Conservation (phyloP, 1,140 invertebrate species). For the Schlechtendalia chinensis region DNA sequence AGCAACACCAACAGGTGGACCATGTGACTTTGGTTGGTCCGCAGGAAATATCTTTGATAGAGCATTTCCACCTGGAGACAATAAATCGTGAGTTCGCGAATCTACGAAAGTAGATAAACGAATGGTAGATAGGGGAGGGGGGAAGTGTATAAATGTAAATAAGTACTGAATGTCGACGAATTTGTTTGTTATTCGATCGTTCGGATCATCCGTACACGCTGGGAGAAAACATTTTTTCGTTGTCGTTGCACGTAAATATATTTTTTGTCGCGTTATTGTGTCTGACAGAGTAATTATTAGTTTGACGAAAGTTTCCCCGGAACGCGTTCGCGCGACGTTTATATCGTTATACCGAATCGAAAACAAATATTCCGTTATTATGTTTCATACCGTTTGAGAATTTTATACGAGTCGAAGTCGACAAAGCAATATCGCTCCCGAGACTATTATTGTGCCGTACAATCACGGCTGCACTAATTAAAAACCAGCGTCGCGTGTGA, state of each 20-base stretch:
- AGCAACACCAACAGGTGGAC: constrained; percentile 77
- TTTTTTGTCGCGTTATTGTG: neutral
- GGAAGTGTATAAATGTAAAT: too few species aligned
- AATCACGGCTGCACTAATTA: constrained; percentile 4
- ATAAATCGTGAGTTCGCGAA: too few species aligned
- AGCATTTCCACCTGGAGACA: constrained; percentile 76
- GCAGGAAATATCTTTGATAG: constrained; percentile 88
- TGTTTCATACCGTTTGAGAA: too few species aligned
- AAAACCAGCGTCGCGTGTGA: neutral
- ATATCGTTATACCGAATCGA: neutral
- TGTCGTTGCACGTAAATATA: neutral
- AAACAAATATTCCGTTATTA: neutral
- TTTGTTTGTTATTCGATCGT: too few species aligned
- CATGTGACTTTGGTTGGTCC: constrained; percentile 88
- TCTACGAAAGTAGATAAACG: too few species aligned
- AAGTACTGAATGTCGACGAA: too few species aligned
- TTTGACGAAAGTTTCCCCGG: neutral
- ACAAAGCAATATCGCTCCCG: neutral
- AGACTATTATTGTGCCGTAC: neutral
- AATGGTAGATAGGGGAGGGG: too few species aligned
- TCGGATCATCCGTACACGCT: too few species aligned
- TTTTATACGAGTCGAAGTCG: neutral
- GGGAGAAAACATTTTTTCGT: too few species aligned
- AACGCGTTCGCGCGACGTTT: neutral
- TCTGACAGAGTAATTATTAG: neutral